These are phyloP conservation scores for Philypnodon macrostomus DNA, from an alignment of 2,797 vertebrate genomes.

Conservation along the genomic window DNA sequence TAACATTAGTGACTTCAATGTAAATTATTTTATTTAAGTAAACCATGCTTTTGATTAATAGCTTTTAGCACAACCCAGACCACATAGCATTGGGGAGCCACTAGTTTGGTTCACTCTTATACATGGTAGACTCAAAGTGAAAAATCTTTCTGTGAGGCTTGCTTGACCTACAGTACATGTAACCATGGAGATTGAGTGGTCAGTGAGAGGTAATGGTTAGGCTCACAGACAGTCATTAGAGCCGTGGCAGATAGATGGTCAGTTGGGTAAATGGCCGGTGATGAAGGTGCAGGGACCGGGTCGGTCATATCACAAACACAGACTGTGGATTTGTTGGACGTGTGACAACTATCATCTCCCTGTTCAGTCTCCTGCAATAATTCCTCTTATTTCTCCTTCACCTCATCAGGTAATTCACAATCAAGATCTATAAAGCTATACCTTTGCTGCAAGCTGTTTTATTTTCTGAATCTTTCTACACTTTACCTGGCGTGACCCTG, in stretches of 20 bases:
- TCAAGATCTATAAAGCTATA: constrained; percentile 55
- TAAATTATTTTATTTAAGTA: too few species aligned
- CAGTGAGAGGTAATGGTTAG: constrained; percentile 14
- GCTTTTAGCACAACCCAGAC: too few species aligned
- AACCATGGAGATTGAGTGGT: too few species aligned
- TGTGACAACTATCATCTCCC: too few species aligned
- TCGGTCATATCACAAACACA: constrained; percentile 15
- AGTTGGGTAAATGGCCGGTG: constrained; percentile 32
- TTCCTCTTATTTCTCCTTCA: constrained; percentile 56
- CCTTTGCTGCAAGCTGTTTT: constrained; percentile 12
- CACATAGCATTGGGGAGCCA: too few species aligned
- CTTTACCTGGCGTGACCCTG: not conserved
- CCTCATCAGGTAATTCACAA: constrained; percentile 69
- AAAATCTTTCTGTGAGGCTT: too few species aligned
- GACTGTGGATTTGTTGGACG: constrained; percentile 43
- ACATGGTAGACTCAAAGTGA: too few species aligned
- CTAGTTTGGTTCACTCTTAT: too few species aligned
- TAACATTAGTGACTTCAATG: too few species aligned
- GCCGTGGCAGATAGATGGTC: constrained; percentile 35
- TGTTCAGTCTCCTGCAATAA: constrained; percentile 34
- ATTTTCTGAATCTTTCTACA: constrained; percentile 1
- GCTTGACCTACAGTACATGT: too few species aligned
- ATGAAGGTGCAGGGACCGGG: constrained; percentile 32
- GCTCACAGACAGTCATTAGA: constrained; percentile 12
- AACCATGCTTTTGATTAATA: too few species aligned